Evolutionary conservation across 2,888 invertebrate species (phyloP).

Genomic region (Linnaemya tessellans): DNA sequence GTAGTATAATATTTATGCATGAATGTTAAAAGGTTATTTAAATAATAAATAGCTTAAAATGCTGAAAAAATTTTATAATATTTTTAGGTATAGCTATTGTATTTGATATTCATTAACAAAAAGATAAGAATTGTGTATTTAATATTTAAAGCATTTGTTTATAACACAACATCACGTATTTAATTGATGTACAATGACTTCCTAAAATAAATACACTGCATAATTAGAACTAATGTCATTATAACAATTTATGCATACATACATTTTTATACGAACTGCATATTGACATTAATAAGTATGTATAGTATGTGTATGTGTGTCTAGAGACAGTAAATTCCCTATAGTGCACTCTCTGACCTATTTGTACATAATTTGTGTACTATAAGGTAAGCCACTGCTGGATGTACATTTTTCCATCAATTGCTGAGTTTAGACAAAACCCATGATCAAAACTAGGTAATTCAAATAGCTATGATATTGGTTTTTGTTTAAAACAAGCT

Average conservation of each 20-base stretch:
- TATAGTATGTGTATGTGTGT: too few relatives aligned
- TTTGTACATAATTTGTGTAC: too few relatives aligned
- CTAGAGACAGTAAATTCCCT: too few relatives aligned
- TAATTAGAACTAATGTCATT: constrained; percentile 52
- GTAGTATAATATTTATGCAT: background rate
- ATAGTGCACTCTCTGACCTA: too few relatives aligned
- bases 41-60: constrained; percentile 5
- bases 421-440: too few relatives aligned
- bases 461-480: too few relatives aligned
- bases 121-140: constrained; percentile 36
- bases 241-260: constrained; percentile 6
- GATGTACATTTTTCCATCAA: too few relatives aligned
- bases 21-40: background rate
- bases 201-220: constrained; percentile 61
- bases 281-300: background rate
- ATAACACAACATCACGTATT: constrained; percentile 54
- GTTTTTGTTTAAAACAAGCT: too few relatives aligned
- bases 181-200: constrained; percentile 47
- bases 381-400: too few relatives aligned
- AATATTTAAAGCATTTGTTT: constrained; percentile 25
- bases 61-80: background rate
- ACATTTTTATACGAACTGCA: constrained; percentile 7
- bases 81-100: background rate
- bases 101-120: constrained; percentile 17
- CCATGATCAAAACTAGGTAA: too few relatives aligned